Conservation (phyloP, 2,113 vertebrate species). For the Etia nguti region DNA sequence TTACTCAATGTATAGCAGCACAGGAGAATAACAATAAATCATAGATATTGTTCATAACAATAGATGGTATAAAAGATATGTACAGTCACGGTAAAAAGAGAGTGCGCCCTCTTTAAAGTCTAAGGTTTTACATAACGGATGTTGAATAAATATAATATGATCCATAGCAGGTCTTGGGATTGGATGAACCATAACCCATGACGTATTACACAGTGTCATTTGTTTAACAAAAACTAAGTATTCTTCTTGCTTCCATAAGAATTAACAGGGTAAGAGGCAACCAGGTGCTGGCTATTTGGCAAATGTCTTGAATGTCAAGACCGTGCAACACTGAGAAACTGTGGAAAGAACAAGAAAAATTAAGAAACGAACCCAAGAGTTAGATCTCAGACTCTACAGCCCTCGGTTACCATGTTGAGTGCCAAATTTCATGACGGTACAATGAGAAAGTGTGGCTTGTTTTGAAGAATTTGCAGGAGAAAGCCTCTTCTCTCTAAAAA, state of each 20-base stretch:
- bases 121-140: background rate
- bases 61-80: background rate
- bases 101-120: no score
- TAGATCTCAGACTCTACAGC: background rate
- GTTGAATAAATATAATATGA: background rate
- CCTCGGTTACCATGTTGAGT: no score
- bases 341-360: background rate
- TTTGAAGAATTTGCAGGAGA: background rate
- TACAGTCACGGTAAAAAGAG: background rate
- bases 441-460: background rate
- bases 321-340: background rate
- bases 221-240: background rate
- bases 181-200: background rate
- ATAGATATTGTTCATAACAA: background rate
- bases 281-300: background rate
- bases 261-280: background rate
- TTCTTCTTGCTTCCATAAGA: background rate
- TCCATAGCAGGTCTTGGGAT: background rate
- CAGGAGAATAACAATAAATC: background rate
- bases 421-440: background rate
- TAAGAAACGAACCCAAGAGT: background rate
- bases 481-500: background rate
- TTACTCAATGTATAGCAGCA: background rate
- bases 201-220: rapidly evolving
- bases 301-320: background rate